Conservation (phyloP, 2,797 vertebrate species). For the Amblyopsis hoosieri region DNA sequence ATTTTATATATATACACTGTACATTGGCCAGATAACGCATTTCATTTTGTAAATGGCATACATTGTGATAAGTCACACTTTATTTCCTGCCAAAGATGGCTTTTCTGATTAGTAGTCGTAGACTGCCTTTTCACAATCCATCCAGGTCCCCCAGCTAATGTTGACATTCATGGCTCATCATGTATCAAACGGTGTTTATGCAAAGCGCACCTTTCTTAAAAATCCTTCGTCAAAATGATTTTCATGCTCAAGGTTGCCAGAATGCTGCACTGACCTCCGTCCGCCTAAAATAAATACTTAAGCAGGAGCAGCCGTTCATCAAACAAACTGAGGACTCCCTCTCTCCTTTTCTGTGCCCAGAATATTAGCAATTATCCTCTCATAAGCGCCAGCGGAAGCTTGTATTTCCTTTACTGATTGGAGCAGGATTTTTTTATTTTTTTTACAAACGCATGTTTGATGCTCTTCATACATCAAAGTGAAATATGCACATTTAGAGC, state of each 20-base stretch:
- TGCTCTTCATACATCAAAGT: conserved; percentile 30
- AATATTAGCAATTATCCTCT: conserved; percentile 46
- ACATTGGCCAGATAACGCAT: conserved; percentile 42
- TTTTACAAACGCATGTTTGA: conserved; percentile 42
- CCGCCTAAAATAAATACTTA: conserved; percentile 50
- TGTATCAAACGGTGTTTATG: conserved; percentile 40
- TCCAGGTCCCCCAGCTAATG: conserved; percentile 41
- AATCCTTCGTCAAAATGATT: conserved; percentile 51
- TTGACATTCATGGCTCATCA: conserved; percentile 27
- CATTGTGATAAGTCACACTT: conserved; percentile 42
- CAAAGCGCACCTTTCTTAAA: conserved; percentile 45
- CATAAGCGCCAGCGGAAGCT: conserved; percentile 40
- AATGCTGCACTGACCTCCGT: conserved; percentile 46
- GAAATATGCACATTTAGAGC: conserved; percentile 21
- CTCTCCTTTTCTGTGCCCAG: conserved; percentile 14
- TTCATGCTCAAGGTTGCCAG: conserved; percentile 51
- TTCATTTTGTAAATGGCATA: conserved; percentile 57
- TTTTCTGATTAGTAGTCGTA: conserved; percentile 54
- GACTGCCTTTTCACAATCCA: conserved; percentile 28
- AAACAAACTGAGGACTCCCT: conserved; percentile 22
- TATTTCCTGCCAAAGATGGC: conserved; percentile 44
- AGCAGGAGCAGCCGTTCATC: conserved; percentile 37
- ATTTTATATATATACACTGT: conserved; percentile 20
- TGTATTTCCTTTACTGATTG: conserved; percentile 10
- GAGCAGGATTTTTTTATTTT: conserved; percentile 23